phyloP scores from a whole-genome alignment of 2,113 vertebrate genomes.

The Phalacrocorax carbo region DNA sequence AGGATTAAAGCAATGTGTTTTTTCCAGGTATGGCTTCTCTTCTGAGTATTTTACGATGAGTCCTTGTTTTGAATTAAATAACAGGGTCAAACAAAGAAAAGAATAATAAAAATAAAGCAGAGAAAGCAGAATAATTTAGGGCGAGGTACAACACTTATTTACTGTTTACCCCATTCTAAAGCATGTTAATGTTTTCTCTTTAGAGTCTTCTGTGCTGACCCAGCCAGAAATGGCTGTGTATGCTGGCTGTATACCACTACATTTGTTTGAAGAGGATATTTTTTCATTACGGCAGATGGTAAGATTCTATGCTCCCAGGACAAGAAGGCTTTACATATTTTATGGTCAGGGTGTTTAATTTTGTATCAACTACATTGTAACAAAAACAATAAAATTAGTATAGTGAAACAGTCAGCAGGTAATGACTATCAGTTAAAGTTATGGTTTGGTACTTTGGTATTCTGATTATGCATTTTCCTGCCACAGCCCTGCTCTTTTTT shows the following conservation, averaged over 20 bases:
- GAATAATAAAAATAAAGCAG: background rate
- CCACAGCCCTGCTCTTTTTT: background rate
- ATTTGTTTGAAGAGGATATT: constrained; percentile 77
- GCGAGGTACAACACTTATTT: background rate
- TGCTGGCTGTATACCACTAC: constrained; percentile 78
- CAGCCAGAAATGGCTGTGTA: constrained; percentile 76
- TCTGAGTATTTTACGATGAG: background rate
- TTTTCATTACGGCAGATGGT: constrained; percentile 82
- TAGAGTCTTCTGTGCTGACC: constrained; percentile 46
- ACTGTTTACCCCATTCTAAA: background rate
- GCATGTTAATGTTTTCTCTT: background rate
- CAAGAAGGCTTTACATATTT: background rate
- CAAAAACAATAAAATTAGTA: background rate
- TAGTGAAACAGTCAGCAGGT: background rate
- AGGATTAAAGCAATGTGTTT: background rate
- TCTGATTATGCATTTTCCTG: background rate
- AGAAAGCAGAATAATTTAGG: background rate
- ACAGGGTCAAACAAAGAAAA: background rate
- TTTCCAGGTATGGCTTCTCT: background rate
- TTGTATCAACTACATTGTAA: background rate
- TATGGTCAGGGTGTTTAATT: background rate
- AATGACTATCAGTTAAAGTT: background rate
- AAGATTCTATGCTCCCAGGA: constrained; percentile 40
- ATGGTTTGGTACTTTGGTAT: background rate
- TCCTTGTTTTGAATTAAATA: background rate